Base-by-base conservation (phyloP, 2,888 invertebrate genomes). In the Octonoba sinensis region DNA sequence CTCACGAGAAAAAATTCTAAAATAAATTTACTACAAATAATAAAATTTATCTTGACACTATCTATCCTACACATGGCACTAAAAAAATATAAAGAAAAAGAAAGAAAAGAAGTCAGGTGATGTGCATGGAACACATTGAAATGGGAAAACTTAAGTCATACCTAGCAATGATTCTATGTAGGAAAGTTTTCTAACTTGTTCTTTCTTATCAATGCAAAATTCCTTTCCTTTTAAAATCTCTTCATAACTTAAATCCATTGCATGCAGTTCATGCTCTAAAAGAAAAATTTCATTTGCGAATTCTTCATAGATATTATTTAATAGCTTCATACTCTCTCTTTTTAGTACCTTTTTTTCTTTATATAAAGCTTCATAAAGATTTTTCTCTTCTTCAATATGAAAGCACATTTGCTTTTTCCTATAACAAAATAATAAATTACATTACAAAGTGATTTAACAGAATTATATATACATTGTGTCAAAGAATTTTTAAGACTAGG, bases 251-350 rank as follows among this genome's bases (percentile, higher is more conserved):
- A n/a, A 13, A 24, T 69, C 54, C 62, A 81, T 60, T n/a, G 56
- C 46, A 22, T 46, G 51, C 22, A 73, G 44, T 47, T 81, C 79
- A 47, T 62, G 54, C 24, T 49, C 47, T 36, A 81, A 18, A 18
- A 81, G 57, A 8, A 73, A 36, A 15, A 69, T 60, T 22, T 81
- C 69, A 27, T 65, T 51, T 15, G 46, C 27, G 56, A 81, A 81
- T 18, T 81, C 79, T 57, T 69, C 44, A 56, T 73, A 81, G 12
- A 73, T 27, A 64, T 73, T 54, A 64, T 81, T 69, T 56, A 81
- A 64, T 15, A 81, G 27, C 16, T 54, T 20, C 79, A 81, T 81
- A 16, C 79, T 81, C 51, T 81, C 79, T 47, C 67, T 81, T 13
- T 81, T 81, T 1, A 73, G 57, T 15, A 81, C n/a, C 60, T 69